phyloP scores from a whole-genome alignment of 2,888 invertebrate species.

The Matsumyia berberina region DNA sequence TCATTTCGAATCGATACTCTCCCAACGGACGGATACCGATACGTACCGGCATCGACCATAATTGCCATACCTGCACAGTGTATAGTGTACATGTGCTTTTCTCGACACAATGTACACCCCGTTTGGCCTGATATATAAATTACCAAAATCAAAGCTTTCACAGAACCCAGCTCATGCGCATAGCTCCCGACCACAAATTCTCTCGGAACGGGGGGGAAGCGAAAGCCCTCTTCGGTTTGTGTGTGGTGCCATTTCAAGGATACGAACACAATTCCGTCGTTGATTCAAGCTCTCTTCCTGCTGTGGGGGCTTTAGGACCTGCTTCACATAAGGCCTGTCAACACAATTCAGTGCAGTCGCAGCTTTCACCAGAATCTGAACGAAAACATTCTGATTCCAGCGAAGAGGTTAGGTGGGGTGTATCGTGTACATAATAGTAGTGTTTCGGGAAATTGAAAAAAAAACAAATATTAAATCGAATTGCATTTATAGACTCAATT shows the following conservation, averaged over 20 bases:
- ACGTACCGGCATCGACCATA: slow-evolving; percentile 54
- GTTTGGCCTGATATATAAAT: slow-evolving; percentile 24
- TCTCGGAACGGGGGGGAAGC: no score
- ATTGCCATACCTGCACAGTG: slow-evolving; percentile 1
- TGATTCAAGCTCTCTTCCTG: slow-evolving; percentile 51
- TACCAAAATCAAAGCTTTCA: slow-evolving; percentile 56
- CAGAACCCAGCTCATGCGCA: slow-evolving; percentile 53
- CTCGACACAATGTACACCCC: slow-evolving; percentile 9
- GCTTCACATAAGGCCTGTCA: slow-evolving; percentile 30
- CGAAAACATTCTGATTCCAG: not conserved
- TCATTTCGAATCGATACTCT: slow-evolving; percentile 56
- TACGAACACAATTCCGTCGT: slow-evolving; percentile 38
- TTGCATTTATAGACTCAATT: slow-evolving; percentile 33
- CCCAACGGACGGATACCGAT: slow-evolving; percentile 30
- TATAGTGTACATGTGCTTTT: slow-evolving; percentile 33
- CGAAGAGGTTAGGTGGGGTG: not conserved
- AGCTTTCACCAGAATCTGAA: slow-evolving; percentile 55
- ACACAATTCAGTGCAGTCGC: slow-evolving; percentile 46
- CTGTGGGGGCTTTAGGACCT: slow-evolving; percentile 4
- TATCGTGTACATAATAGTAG: slow-evolving; percentile 26
- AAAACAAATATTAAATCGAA: slow-evolving; percentile 29
- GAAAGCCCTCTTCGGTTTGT: not conserved
- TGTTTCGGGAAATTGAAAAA: slow-evolving; percentile 27
- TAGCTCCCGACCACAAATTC: not conserved
- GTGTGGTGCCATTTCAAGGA: slow-evolving; percentile 53